These are phyloP conservation scores for Catocala nupta DNA, from an alignment of 2,888 invertebrate genomes.

Conservation along the genomic window DNA sequence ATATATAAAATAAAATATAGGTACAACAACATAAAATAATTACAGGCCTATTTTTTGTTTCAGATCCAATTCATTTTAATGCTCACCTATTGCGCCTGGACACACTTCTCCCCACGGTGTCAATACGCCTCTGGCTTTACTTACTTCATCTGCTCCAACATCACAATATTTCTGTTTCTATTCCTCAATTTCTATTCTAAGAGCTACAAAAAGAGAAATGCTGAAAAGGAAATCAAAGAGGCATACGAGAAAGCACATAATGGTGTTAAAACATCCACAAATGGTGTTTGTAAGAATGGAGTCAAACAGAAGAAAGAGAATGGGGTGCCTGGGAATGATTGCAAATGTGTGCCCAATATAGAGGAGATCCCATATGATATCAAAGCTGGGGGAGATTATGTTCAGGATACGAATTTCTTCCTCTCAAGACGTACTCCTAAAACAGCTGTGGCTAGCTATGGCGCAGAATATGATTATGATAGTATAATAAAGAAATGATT, in stretches of 20 bases:
- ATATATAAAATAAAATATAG: no score
- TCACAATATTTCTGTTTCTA: conserved; percentile 88
- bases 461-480: conserved; percentile 71
- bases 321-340: conserved; percentile 55
- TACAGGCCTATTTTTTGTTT: conserved; percentile 43
- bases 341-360: conserved; percentile 56
- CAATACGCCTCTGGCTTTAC: conserved; percentile 88
- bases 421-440: conserved; percentile 75
- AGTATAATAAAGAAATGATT: conserved; percentile 82
- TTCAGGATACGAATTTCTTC: conserved; percentile 72
- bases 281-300: conserved; percentile 56
- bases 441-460: conserved; percentile 55
- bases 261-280: conserved; percentile 48
- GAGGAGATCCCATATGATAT: conserved; percentile 72
- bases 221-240: conserved; percentile 61
- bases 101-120: conserved; percentile 87
- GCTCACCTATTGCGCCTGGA: conserved; percentile 88
- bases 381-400: conserved; percentile 72
- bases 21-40: no score
- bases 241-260: conserved; percentile 60
- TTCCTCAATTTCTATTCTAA: conserved; percentile 90
- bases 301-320: conserved; percentile 57
- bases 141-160: conserved; percentile 85
- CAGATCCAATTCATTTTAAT: conserved; percentile 90
- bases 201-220: conserved; percentile 82